These are phyloP conservation scores for Heliconius eleuchia DNA, from an alignment of 1,140 invertebrate species.

Conservation along the genomic window DNA sequence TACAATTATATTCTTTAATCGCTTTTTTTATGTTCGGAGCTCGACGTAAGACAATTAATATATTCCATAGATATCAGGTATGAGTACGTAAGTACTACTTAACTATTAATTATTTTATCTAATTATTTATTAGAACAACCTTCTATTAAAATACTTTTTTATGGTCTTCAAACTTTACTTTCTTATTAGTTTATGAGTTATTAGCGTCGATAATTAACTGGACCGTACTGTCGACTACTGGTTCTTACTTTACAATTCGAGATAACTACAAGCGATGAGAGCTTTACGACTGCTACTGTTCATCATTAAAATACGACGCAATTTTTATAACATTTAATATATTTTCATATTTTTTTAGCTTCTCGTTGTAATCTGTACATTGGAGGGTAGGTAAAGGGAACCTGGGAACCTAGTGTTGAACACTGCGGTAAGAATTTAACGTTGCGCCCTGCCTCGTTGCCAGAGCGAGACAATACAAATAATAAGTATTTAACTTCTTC, in stretches of 20 bases:
- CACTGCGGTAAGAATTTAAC: background rate
- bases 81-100: background rate
- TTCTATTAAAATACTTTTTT: background rate
- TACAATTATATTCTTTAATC: too few species aligned
- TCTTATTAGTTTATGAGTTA: background rate
- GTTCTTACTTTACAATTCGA: slow-evolving; percentile 7
- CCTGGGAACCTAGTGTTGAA: background rate
- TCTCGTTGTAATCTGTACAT: background rate
- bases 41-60: background rate
- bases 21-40: too few species aligned
- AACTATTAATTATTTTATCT: background rate
- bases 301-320: background rate
- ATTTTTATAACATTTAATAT: background rate
- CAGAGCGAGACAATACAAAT: too few species aligned
- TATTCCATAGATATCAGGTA: background rate
- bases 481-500: too few species aligned
- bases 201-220: background rate
- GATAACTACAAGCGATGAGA: background rate
- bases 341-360: background rate
- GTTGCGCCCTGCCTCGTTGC: too few species aligned
- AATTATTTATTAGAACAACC: background rate
- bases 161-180: background rate
- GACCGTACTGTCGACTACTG: background rate
- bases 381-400: background rate
- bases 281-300: slow-evolving; percentile 15